Conservation (phyloP, 2,797 vertebrate species). For the Ammospiza maritima region DNA sequence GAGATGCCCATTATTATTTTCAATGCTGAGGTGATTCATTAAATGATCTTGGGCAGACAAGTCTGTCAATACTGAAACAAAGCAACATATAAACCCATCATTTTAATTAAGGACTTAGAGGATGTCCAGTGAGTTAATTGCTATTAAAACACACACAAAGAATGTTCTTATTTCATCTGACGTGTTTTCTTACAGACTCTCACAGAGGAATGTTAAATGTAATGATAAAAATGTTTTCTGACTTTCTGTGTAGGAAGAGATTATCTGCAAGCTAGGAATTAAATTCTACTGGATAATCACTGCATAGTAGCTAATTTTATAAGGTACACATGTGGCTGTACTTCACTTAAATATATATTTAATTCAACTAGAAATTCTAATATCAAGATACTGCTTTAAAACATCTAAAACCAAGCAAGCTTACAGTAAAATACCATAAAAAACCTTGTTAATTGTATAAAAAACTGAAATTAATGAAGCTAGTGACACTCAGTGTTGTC, state of each 20-base stretch:
- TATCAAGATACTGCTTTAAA: not conserved
- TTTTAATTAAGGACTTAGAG: conserved; percentile 26
- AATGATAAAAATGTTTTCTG: not conserved
- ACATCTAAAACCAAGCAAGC: not conserved
- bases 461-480: not conserved
- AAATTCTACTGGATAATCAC: not conserved
- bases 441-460: not conserved
- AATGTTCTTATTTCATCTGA: conserved; percentile 27
- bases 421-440: not conserved
- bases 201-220: not conserved
- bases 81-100: not conserved
- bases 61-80: conserved; percentile 24
- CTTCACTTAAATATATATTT: not conserved
- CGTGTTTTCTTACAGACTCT: not conserved
- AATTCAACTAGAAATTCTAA: not conserved
- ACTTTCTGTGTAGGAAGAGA: not conserved
- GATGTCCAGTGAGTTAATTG: conserved; percentile 15
- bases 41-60: not conserved
- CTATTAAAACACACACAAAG: conserved; percentile 4
- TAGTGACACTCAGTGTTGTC: not conserved
- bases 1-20: not conserved
- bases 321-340: not conserved
- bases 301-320: not conserved
- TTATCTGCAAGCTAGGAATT: not conserved
- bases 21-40: not conserved